Conservation (phyloP, 2,888 invertebrate genomes). For the Drosophila picticornis region DNA sequence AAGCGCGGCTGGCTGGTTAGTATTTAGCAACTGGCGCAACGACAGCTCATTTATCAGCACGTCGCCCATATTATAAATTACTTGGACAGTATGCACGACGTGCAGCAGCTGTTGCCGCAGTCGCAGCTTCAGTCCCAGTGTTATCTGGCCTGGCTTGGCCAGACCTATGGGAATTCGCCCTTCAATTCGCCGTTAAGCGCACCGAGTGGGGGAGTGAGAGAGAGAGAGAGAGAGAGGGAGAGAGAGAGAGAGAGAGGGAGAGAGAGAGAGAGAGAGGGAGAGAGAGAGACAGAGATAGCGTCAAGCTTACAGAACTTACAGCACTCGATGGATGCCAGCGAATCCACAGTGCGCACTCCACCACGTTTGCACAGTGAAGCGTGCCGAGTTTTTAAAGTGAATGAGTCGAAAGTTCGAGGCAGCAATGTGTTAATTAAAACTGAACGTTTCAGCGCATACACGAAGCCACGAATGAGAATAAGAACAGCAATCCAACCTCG, state of each 20-base stretch:
- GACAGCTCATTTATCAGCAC: conserved; percentile 66
- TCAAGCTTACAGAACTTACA: conserved; percentile 23
- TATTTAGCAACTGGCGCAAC: conserved; percentile 60
- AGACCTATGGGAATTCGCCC: conserved; percentile 48
- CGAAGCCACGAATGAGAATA: conserved; percentile 32
- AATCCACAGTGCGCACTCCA: conserved; percentile 25
- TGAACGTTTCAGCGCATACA: conserved; percentile 70
- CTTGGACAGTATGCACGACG: conserved; percentile 55
- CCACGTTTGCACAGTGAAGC: conserved; percentile 61
- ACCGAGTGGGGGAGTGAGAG: not conserved
- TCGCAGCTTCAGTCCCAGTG: conserved; percentile 1
- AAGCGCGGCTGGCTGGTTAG: conserved; percentile 50
- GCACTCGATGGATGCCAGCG: conserved; percentile 10
- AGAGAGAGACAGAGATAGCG: conserved; percentile 2
- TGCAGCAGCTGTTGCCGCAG: conserved; percentile 54
- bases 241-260: conserved; percentile 1
- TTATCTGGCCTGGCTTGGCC: conserved; percentile 45
- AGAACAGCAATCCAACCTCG: not conserved
- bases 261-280: not conserved
- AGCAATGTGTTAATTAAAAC: conserved; percentile 76
- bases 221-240: conserved; percentile 6
- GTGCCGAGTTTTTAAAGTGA: conserved; percentile 57
- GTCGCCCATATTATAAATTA: conserved; percentile 61
- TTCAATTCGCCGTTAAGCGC: conserved; percentile 57
- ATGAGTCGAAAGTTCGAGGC: conserved; percentile 59